Conservation (phyloP, 1,140 invertebrate species). For the Zaprionus lachaisei region DNA sequence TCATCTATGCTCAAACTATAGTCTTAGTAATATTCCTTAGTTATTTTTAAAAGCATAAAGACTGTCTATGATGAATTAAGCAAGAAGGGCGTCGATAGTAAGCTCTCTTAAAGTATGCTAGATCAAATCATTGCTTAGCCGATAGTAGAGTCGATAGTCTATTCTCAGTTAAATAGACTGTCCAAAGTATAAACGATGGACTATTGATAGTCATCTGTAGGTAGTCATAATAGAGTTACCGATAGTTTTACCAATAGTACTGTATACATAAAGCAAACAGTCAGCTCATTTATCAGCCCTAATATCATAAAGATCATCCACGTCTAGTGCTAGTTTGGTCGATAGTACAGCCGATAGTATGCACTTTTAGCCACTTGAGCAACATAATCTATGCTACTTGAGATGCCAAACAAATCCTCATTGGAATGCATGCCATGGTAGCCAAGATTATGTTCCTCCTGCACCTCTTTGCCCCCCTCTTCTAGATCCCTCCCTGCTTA, state of each 20-base stretch:
- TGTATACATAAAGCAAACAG: too few species aligned
- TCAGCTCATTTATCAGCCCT: too few species aligned
- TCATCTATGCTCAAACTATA: too few species aligned
- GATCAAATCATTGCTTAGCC: background rate
- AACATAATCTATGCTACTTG: conserved; percentile 1
- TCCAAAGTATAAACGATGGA: too few species aligned
- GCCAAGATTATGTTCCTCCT: background rate
- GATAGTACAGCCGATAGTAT: background rate
- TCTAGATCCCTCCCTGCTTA: background rate
- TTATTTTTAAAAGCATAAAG: background rate
- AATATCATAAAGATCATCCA: too few species aligned
- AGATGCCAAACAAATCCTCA: conserved; percentile 8
- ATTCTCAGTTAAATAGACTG: too few species aligned
- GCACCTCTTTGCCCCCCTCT: background rate
- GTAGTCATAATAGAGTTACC: too few species aligned
- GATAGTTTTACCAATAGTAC: too few species aligned
- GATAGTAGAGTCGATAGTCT: background rate
- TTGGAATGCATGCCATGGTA: conserved; percentile 24
- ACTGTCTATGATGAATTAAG: background rate
- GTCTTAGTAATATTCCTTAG: too few species aligned
- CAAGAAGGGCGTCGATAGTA: background rate
- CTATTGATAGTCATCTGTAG: too few species aligned
- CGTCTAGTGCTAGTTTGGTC: background rate
- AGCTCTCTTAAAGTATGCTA: background rate
- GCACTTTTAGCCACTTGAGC: background rate